Evolutionary conservation across 2,888 invertebrate species (phyloP).

Genomic region (Melieria picta): DNA sequence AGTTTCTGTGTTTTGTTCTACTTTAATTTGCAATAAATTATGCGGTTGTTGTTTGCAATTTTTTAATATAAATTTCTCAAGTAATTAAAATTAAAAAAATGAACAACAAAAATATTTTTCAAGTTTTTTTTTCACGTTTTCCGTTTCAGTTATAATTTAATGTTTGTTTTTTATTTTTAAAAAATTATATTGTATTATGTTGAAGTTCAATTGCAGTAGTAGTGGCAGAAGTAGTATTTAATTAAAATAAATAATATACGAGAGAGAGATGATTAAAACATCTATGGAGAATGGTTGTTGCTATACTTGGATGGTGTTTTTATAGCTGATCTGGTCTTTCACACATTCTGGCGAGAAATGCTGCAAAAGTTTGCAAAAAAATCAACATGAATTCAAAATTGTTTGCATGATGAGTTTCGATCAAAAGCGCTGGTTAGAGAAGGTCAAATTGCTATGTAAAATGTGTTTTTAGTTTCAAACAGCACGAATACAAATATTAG

Average conservation of each 20-base stretch:
- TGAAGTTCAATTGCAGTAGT: conserved; percentile 63
- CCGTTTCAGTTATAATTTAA: conserved; percentile 45
- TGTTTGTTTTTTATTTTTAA: conserved; percentile 51
- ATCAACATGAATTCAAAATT: no score
- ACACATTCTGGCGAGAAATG: conserved; percentile 90
- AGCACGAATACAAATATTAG: no score
- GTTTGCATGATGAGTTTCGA: no score
- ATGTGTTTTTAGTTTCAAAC: no score
- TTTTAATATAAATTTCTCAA: conserved; percentile 43
- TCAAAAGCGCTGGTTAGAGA: no score
- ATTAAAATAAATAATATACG: conserved; percentile 63
- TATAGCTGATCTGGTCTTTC: conserved; percentile 69
- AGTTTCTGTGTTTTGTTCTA: background rate
- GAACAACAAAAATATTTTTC: conserved; percentile 47
- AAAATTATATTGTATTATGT: conserved; percentile 60
- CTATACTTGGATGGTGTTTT: conserved; percentile 59
- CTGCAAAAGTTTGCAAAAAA: conserved; percentile 65
- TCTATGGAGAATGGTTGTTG: conserved; percentile 64
- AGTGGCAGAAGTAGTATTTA: conserved; percentile 63
- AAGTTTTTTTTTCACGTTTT: conserved; percentile 43
- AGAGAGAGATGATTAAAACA: conserved; percentile 65
- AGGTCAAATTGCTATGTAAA: no score
- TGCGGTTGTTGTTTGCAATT: conserved; percentile 22
- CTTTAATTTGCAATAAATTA: conserved; percentile 4
- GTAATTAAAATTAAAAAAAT: conserved; percentile 47